Evolutionary conservation across 2,888 invertebrate genomes (phyloP), one percentile per base, ranked within the genome.

Genomic region (Euzetes globulus): DNA sequence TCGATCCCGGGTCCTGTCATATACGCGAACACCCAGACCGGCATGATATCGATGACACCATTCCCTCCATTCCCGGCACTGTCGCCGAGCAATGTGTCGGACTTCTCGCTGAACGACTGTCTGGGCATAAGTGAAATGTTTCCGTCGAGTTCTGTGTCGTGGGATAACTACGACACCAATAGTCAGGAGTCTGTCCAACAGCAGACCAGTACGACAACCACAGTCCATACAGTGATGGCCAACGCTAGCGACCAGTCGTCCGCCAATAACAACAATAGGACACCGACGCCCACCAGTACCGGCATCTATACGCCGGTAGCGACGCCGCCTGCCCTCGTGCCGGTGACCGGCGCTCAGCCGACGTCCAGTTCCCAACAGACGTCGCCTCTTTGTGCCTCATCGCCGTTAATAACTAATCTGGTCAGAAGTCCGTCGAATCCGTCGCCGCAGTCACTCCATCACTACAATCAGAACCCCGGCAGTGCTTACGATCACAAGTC

Each of bases 21-120:
- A 41, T 68, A 68, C 68, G 68, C 68, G 11, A 68, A 68, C 22
- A 68, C 68, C 3, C 68, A 68, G 41, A 68, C 68, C 11, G 68
- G 68, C 1, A 68, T 68, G 68, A 68, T 68, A 68, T 68, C 68
- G 41, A 68, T 45, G 41, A 37, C 37, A 68, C 68, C 68, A 41
- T 68, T 68, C 68, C 68, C 68, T 68, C 33, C 68, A 68, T 68
- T 68, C 45, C 41, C 68, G 37, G 63, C 63, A 22, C 41, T 68
- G 25, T 68, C 68, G 68, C 68, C 68, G 68, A 41, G 41, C 22
- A 41, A 37, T 37, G 68, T 41, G 13, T 68, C 68, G 25, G 68
- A 68, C 22, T 68, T 68, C 41, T 68, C 68, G n/a, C 47, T 75
- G n/a, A 75, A 75, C 47, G 75, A 75, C 33, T 75, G 75, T 60